phyloP scores from a whole-genome alignment of 23 tunicate genomes.

The Trididemnum nubilum region DNA sequence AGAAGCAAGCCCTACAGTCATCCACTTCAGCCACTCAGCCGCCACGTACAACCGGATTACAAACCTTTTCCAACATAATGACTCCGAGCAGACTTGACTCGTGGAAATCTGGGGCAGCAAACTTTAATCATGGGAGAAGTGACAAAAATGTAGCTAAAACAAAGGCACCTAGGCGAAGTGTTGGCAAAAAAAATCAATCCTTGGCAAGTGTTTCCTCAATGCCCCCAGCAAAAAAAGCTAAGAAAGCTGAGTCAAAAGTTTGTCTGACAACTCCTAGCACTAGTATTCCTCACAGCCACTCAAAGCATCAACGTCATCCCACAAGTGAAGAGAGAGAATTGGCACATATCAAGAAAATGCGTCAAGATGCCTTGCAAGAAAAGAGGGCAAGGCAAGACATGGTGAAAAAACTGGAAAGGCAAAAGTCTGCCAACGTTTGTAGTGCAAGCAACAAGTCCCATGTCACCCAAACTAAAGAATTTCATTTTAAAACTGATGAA shows the following conservation, averaged over 20 bases:
- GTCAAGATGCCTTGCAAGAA: constrained; percentile 24
- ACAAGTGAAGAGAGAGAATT: constrained; percentile 62
- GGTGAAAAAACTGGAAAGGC: constrained; percentile 20
- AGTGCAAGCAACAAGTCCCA: neutral
- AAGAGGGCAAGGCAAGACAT: constrained; percentile 13
- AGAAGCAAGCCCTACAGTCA: neutral
- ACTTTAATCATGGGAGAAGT: neutral
- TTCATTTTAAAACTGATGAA: constrained; percentile 73
- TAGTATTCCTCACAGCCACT: neutral
- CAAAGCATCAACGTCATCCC: neutral
- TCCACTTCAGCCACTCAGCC: neutral
- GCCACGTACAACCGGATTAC: neutral
- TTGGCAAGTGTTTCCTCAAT: neutral
- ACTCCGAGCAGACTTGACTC: constrained; percentile 54
- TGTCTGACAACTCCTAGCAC: neutral
- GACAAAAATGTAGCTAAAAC: neutral
- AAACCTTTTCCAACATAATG: constrained; percentile 29
- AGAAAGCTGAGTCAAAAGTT: neutral
- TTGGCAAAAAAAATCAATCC: neutral
- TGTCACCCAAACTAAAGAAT: constrained; percentile 37
- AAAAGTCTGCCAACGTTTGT: neutral
- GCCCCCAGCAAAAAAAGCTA: constrained; percentile 25
- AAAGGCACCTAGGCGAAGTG: neutral
- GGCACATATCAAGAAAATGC: constrained; percentile 34
- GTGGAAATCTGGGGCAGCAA: constrained; percentile 27